Evolutionary conservation across 2,888 invertebrate species (phyloP).

Genomic region (Ophraella communa): DNA sequence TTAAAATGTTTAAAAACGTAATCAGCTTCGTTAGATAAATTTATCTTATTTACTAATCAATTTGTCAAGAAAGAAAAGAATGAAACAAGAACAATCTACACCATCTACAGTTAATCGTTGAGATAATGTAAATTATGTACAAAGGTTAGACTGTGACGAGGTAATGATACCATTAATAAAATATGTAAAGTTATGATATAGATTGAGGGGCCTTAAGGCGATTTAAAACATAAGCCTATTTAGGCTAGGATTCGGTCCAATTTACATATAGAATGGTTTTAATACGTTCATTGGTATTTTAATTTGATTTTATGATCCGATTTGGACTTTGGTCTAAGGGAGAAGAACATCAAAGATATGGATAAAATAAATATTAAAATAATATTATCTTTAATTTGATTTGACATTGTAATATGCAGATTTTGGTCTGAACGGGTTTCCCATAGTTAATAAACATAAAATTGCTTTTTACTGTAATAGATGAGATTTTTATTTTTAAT

Average conservation of each 20-base stretch:
- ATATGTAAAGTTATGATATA: background rate
- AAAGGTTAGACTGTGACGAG: background rate
- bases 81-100: no score
- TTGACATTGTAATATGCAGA: background rate
- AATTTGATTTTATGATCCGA: slow-evolving; percentile 15
- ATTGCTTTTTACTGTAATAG: background rate
- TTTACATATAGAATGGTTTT: slow-evolving; percentile 30
- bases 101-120: background rate
- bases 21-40: no score
- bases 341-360: background rate
- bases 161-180: background rate
- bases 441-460: background rate
- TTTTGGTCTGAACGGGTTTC: background rate
- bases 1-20: no score
- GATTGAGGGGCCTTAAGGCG: background rate
- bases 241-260: slow-evolving; percentile 19
- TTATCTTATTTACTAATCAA: no score
- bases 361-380: background rate
- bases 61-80: background rate
- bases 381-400: background rate
- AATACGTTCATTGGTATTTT: slow-evolving; percentile 21
- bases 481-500: background rate
- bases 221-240: slow-evolving; percentile 18
- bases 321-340: slow-evolving; percentile 2
- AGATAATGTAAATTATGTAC: background rate